phyloP scores from a whole-genome alignment of 2,113 vertebrate genomes.

The cattle (Bos taurus) region ARS-UCD2.0 NC_037352.1:24151501-24152000 shows the following conservation, averaged over 20 bases:
- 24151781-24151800: rapidly evolving
- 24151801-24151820: rapidly evolving
- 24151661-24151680: background rate
- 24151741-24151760: background rate
- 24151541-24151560: background rate
- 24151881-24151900: too few species aligned
- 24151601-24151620: background rate
- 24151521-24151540: background rate
- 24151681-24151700: background rate
- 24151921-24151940: rapidly evolving
- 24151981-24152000: background rate
- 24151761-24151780: background rate
- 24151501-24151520: background rate
- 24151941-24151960: background rate
- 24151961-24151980: background rate
- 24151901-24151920: too few species aligned
- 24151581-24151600: background rate
- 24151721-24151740: background rate
- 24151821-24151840: too few species aligned
- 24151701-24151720: background rate
- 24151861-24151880: rapidly evolving
- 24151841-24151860: too few species aligned
- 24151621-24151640: background rate
- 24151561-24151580: background rate
- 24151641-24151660: background rate